Evolutionary conservation across 1,140 invertebrate genomes (phyloP), one percentile per base, ranked within the genome.

Genomic region (Cotesia typhae): DNA sequence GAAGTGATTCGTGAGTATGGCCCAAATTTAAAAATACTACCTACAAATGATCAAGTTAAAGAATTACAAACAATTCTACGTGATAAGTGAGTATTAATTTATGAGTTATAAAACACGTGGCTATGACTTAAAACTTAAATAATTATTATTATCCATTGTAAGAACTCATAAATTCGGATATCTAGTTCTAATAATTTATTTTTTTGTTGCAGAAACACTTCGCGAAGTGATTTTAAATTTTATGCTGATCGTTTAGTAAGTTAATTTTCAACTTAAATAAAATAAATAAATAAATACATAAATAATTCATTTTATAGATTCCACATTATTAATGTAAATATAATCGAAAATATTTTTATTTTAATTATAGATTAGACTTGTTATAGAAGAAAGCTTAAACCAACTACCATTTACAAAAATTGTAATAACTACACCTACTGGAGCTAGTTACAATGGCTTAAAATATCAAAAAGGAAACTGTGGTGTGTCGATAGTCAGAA

Each of bases 321-420:
- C 70, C 69, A 14, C 4, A 64, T 65, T 71, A 59, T 51, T 14
- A 52, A n/a, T 66, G 12, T 52, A 14, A 20, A 51, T 28, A 20
- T n/a, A 65, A 63, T 9, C 4, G 4, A 12, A 35, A 3, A 4
- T 55, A 65, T 37, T 37, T 37, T 64, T 20, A 12, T 37, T 55
- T 59, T 47, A 36, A 51, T 53, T 79, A 72, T 74, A 87, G 85
- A 87, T 87, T 67, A 83, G 85, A 28, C 87, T 99, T 64, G 96
- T 99, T 4, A 98, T 99, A 75, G 98, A 99, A 88, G 98, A 99
- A 88, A 98, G 97, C 76, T 88, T 99, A 41, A 99, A 99, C 87
- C 96, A 98, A 81, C 88, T 99, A 59, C 97, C 98, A 35, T 99
- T 98, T 83, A 92, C 92, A 6, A 92, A 94, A 84, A 94, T 92